phyloP scores from a whole-genome alignment of 92 coral and sea anemone genomes.

The Epizoanthus stellaris region DNA sequence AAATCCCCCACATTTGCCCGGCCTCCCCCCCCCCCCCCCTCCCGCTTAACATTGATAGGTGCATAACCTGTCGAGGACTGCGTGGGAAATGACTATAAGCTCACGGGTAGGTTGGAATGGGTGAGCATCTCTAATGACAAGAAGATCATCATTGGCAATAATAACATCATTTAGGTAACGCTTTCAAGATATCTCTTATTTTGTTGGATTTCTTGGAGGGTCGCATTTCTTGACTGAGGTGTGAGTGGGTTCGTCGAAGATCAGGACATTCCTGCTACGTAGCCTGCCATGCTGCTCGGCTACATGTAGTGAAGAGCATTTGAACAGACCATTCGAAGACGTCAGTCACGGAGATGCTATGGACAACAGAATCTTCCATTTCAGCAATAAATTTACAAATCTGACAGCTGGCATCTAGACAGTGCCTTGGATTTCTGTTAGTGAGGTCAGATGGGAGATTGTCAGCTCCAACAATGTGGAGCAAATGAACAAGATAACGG shows the following conservation, averaged over 20 bases:
- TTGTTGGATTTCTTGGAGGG: constrained; percentile 60
- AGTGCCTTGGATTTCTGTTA: constrained; percentile 17
- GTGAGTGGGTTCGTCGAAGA: constrained; percentile 52
- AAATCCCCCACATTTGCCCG: no score
- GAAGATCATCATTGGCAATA: constrained; percentile 44
- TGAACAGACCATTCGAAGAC: background rate
- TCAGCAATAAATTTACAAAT: constrained; percentile 1
- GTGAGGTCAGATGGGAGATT: background rate
- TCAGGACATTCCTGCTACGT: constrained; percentile 56
- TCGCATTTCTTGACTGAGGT: constrained; percentile 49
- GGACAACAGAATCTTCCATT: constrained; percentile 36
- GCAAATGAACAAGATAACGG: background rate
- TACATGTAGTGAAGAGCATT: background rate
- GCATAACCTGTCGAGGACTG: background rate
- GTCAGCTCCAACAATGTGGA: constrained; percentile 17
- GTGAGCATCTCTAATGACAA: constrained; percentile 28
- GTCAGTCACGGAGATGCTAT: constrained; percentile 35
- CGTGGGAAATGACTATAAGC: constrained; percentile 6
- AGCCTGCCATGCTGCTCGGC: constrained; percentile 52
- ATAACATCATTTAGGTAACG: background rate
- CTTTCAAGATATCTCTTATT: constrained; percentile 25
- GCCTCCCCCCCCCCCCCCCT: no score
- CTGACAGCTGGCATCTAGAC: constrained; percentile 5
- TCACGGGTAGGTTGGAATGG: background rate
- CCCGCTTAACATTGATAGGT: no score